These are phyloP conservation scores for Oncorhynchus tshawytscha DNA, from an alignment of 2,113 vertebrate genomes.

Conservation along the genomic window DNA sequence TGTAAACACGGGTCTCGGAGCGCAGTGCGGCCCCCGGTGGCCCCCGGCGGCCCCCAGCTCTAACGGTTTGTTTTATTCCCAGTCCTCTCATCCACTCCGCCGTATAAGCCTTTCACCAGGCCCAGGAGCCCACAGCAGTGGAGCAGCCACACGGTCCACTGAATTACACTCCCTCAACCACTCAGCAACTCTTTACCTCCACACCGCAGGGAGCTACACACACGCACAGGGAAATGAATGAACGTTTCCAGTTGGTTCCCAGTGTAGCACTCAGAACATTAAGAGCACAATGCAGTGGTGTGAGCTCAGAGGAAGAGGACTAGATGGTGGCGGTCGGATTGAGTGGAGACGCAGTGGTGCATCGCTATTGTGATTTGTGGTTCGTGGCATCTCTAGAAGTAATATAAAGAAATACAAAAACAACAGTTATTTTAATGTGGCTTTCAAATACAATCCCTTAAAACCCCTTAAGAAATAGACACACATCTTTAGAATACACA, in stretches of 20 bases:
- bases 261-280: not conserved
- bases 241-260: conserved; percentile 6
- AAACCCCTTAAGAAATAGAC: too few species aligned
- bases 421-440: too few species aligned
- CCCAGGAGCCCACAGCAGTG: conserved; percentile 40
- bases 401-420: too few species aligned
- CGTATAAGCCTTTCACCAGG: conserved; percentile 35
- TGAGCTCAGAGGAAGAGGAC: not conserved
- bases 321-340: not conserved
- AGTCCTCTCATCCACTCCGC: conserved; percentile 32
- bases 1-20: conserved; percentile 63
- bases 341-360: not conserved
- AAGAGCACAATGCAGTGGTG: not conserved
- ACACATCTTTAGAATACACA: not conserved
- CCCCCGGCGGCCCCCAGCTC: too few species aligned
- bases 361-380: not conserved
- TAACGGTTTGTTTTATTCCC: conserved; percentile 33
- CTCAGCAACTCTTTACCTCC: conserved; percentile 34
- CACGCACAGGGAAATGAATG: conserved; percentile 37
- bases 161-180: conserved; percentile 11
- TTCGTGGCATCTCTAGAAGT: too few species aligned
- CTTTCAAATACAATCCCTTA: too few species aligned
- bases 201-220: not conserved
- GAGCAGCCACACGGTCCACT: conserved; percentile 18
- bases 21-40: too few species aligned